Conservation (phyloP, 2,888 invertebrate genomes). For the Hymenopus coronatus region DNA sequence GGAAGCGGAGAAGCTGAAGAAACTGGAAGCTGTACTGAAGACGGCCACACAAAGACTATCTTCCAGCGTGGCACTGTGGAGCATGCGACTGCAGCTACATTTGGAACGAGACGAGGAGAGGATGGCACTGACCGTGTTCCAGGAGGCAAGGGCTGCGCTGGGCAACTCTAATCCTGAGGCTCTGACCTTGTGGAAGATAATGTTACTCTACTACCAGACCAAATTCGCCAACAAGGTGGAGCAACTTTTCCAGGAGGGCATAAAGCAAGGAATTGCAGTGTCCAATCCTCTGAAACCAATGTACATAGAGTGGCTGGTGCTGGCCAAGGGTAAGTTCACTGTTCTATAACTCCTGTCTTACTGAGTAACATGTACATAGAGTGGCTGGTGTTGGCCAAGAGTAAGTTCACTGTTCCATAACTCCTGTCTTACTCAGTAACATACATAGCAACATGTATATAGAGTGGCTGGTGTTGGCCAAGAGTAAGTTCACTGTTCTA, state of each 20-base stretch:
- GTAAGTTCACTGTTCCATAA: too few species aligned
- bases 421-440: too few species aligned
- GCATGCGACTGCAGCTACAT: conserved; percentile 50
- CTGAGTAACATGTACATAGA: conserved; percentile 41
- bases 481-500: too few species aligned
- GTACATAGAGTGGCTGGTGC: conserved; percentile 58
- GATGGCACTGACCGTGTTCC: conserved; percentile 38
- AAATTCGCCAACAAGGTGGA: conserved; percentile 29
- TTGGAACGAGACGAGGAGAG: conserved; percentile 48
- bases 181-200: conserved; percentile 49
- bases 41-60: conserved; percentile 50
- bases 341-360: too few species aligned
- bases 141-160: conserved; percentile 28
- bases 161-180: conserved; percentile 36
- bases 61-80: conserved; percentile 53
- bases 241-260: conserved; percentile 33
- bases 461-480: too few species aligned
- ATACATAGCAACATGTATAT: too few species aligned
- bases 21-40: conserved; percentile 43
- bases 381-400: conserved; percentile 52
- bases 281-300: conserved; percentile 57
- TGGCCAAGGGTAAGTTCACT: conserved; percentile 45
- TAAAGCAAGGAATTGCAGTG: conserved; percentile 50
- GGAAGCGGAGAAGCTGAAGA: conserved; percentile 34
- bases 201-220: conserved; percentile 33